phyloP scores from a whole-genome alignment of 2,113 vertebrate genomes.

The Pithys albifrons region DNA sequence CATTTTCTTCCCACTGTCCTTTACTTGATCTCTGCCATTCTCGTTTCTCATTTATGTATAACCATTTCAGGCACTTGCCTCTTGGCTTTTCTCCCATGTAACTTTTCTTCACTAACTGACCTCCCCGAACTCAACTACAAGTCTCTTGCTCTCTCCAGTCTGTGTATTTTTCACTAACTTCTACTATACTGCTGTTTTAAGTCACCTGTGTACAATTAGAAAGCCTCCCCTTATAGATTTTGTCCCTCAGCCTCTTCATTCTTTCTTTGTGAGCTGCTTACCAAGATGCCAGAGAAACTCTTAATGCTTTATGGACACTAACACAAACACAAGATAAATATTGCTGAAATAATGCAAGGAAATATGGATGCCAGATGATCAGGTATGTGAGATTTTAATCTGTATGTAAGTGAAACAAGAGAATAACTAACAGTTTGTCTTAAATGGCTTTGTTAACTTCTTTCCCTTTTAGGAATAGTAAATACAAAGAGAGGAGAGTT shows the following conservation, averaged over 20 bases:
- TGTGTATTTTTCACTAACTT: neutral
- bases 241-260: neutral
- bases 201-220: neutral
- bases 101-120: neutral
- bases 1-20: neutral
- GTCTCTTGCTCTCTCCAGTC: neutral
- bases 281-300: neutral
- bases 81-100: neutral
- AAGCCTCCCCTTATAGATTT: neutral
- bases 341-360: neutral
- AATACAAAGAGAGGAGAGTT: neutral
- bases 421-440: neutral
- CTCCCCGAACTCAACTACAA: neutral
- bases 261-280: neutral
- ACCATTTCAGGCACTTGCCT: neutral
- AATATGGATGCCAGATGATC: neutral
- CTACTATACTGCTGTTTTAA: neutral
- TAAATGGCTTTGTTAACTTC: neutral
- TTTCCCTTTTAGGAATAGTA: neutral
- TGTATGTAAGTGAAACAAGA: neutral
- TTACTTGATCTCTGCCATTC: neutral
- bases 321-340: neutral
- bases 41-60: neutral
- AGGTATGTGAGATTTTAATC: neutral
- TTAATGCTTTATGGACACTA: neutral